Percentiles rank a stretch among this genome's conserved stretches.
phyloP scores from a whole-genome alignment of 2,888 invertebrate species.

The Laothoe populi region DNA sequence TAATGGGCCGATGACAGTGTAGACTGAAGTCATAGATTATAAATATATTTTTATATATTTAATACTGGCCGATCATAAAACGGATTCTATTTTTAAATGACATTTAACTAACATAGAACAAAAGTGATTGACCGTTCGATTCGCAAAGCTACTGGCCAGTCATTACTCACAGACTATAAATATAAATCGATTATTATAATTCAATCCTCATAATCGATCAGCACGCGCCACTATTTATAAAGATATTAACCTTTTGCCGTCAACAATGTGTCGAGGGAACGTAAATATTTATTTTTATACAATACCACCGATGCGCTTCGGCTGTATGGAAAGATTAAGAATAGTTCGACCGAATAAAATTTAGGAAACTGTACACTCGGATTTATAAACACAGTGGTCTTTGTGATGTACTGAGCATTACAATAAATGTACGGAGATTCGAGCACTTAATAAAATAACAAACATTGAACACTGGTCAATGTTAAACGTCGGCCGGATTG shows the following conservation, averaged over 20 bases:
- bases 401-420: slow-evolving; percentile 70
- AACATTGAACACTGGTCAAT: slow-evolving; percentile 69
- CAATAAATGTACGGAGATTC: slow-evolving; percentile 74
- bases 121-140: slow-evolving; percentile 9
- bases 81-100: background rate
- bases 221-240: slow-evolving; percentile 58
- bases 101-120: slow-evolving; percentile 28
- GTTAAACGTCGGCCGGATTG: slow-evolving; percentile 62
- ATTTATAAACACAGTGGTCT: slow-evolving; percentile 63
- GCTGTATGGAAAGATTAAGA: slow-evolving; percentile 52
- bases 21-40: background rate
- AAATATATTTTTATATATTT: background rate
- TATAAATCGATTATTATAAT: slow-evolving; percentile 38
- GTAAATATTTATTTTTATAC: slow-evolving; percentile 74
- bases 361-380: slow-evolving; percentile 53
- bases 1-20: slow-evolving; percentile 41
- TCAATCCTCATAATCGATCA: slow-evolving; percentile 49
- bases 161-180: slow-evolving; percentile 20
- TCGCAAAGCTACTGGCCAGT: background rate
- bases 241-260: slow-evolving; percentile 74
- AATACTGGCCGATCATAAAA: background rate
- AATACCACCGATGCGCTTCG: slow-evolving; percentile 50
- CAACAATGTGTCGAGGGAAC: slow-evolving; percentile 66
- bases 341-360: slow-evolving; percentile 53
- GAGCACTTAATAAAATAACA: slow-evolving; percentile 77